A percentile compares a stretch with the other conserved stretches of the same genome.
Evolutionary conservation across 1,140 invertebrate genomes (phyloP).

Genomic region (Gonatopus flavifemur): DNA sequence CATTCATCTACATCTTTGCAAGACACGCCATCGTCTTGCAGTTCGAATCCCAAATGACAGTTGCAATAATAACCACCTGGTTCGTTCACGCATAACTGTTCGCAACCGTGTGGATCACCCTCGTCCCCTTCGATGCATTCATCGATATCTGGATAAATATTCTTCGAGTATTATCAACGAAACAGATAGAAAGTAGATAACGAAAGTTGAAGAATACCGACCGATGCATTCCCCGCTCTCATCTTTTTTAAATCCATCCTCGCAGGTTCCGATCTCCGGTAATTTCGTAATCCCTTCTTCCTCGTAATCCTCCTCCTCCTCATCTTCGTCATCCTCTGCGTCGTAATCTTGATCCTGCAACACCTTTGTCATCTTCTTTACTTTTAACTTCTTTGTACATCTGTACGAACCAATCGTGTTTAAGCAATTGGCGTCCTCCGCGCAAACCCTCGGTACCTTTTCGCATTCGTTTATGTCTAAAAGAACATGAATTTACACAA

Average conservation of each 20-base stretch:
- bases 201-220: slow-evolving; percentile 17
- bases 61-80: slow-evolving; percentile 72
- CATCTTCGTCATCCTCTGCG: slow-evolving; percentile 35
- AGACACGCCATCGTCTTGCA: slow-evolving; percentile 50
- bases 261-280: slow-evolving; percentile 50
- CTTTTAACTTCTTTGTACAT: slow-evolving; percentile 50
- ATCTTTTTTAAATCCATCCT: slow-evolving; percentile 59
- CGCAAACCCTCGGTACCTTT: slow-evolving; percentile 56
- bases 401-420: slow-evolving; percentile 64
- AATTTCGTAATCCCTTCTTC: slow-evolving; percentile 43
- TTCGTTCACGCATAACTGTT: slow-evolving; percentile 70
- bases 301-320: slow-evolving; percentile 28
- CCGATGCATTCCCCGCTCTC: slow-evolving; percentile 56
- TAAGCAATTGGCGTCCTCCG: slow-evolving; percentile 60
- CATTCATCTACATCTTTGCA: slow-evolving; percentile 65
- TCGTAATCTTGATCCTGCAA: slow-evolving; percentile 44
- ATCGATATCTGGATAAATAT: slow-evolving; percentile 66
- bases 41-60: slow-evolving; percentile 54
- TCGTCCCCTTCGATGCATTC: slow-evolving; percentile 71
- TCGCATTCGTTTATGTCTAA: slow-evolving; percentile 74
- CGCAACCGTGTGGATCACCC: slow-evolving; percentile 59
- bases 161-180: neutral
- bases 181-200: slow-evolving; percentile 9
- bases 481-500: slow-evolving; percentile 19
- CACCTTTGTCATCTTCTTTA: slow-evolving; percentile 41